A percentile compares a stretch with the other conserved stretches of the same genome.
Evolutionary conservation across 2,797 vertebrate species (phyloP).

Genomic region (Lagodon rhomboides): DNA sequence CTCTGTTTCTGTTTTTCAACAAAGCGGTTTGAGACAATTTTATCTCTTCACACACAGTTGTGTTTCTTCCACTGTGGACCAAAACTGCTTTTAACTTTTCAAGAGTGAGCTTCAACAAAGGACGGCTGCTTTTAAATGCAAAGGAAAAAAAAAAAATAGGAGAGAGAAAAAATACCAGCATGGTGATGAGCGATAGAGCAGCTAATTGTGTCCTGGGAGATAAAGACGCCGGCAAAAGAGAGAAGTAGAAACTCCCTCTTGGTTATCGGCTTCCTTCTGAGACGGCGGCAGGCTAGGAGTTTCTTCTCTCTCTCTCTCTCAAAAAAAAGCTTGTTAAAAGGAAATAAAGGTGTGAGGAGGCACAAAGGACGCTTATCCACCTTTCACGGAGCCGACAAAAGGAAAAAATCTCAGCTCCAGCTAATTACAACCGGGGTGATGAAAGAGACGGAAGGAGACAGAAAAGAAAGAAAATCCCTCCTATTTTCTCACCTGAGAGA

Average conservation of each 20-base stretch:
- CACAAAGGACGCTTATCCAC: constrained; percentile 83
- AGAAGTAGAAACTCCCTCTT: constrained; percentile 70
- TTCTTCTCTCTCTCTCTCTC: constrained; percentile 27
- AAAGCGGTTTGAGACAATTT: constrained; percentile 56
- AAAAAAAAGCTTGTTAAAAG: constrained; percentile 78
- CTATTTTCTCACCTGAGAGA: constrained; percentile 58
- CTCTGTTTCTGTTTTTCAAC: constrained; percentile 52
- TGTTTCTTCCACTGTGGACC: constrained; percentile 47
- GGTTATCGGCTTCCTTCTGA: constrained; percentile 77
- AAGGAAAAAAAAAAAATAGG: constrained; percentile 2
- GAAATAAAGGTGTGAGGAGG: constrained; percentile 77
- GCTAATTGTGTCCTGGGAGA: constrained; percentile 85
- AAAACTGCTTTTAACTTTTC: constrained; percentile 61
- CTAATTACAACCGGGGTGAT: constrained; percentile 83
- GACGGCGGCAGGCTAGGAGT: constrained; percentile 61
- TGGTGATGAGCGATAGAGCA: constrained; percentile 79
- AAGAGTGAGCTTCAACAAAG: constrained; percentile 55
- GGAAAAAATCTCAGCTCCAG: constrained; percentile 71
- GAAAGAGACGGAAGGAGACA: constrained; percentile 64
- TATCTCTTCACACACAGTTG: constrained; percentile 62
- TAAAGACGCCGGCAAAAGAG: constrained; percentile 65
- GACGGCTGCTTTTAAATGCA: constrained; percentile 61
- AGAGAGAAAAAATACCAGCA: constrained; percentile 56
- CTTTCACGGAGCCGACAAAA: constrained; percentile 78
- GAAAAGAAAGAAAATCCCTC: constrained; percentile 70